Conservation (phyloP, 2,888 invertebrate genomes). For the Dysmachus trigonus region DNA sequence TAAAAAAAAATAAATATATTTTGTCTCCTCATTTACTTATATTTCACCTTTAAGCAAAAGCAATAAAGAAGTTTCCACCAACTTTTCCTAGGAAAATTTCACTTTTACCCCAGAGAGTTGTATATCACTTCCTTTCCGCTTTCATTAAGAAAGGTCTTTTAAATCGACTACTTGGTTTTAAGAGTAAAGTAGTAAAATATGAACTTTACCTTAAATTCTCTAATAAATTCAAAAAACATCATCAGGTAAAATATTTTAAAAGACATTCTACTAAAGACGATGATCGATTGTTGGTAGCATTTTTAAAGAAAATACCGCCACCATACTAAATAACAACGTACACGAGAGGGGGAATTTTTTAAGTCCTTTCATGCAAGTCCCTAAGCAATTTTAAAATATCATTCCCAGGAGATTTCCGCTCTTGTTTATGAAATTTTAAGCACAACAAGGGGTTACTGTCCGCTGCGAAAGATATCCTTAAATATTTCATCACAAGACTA, state of each 20-base stretch:
- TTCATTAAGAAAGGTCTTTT: not conserved
- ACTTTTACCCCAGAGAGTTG: not conserved
- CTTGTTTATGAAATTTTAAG: not conserved
- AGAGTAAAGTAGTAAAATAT: not conserved
- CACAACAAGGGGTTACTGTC: not conserved
- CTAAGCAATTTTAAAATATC: not conserved
- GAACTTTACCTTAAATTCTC: not conserved
- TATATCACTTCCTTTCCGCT: not conserved
- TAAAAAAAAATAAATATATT: not conserved
- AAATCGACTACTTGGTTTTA: not conserved
- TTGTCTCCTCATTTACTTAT: not conserved
- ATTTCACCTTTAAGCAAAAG: not conserved
- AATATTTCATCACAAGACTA: not conserved
- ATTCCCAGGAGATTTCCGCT: not conserved
- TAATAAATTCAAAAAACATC: not conserved
- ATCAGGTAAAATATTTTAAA: not conserved
- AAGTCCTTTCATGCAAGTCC: not conserved
- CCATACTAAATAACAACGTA: not conserved
- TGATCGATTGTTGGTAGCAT: not conserved
- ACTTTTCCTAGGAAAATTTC: not conserved
- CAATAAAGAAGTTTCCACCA: not conserved
- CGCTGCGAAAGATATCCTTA: not conserved
- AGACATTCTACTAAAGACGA: not conserved
- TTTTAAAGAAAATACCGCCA: not conserved
- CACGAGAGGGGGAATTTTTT: not conserved